Base-by-base conservation (phyloP, 2,797 vertebrate species). In the Psittacula derbiana region DNA sequence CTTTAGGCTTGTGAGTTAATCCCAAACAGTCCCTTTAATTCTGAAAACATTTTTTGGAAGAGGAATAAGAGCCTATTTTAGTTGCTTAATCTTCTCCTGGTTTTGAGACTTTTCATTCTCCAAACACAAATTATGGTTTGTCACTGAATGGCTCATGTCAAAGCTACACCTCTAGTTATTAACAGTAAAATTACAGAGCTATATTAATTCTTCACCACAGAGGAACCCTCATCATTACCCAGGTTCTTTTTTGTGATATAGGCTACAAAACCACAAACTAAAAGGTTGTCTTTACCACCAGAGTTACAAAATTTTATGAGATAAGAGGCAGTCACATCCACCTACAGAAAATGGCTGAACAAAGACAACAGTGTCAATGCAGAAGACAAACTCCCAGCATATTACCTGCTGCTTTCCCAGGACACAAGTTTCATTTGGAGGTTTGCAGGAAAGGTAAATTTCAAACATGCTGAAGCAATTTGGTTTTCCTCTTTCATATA, bases 1-100 rank as follows among this genome's bases (percentile, higher is more conserved):
- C 94, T 95, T 95, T 85, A 92, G 86, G 83, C 76, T 87, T 94
- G 40, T 73, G 66, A 93, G 50, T 85, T 97, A 95, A 95, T 95
- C 86, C 60, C 55, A 91, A 88, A 79, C 14, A 88, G 47, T 52
- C 23, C 30, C 64, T 82, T 90, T 85, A 92, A 94, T 95, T 93
- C 71, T 93, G 71, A 87, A 92, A 94, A 60, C 17, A 73, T 75
- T 88, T 91, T 91, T 84, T 62, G 21, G 55, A 84, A 90, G 50
- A 92, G 15, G 36, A 90, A 91, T 66, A 88, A 66, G 2, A 84
- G 5, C 6, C 40, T 55, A 43, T 88, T 94, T 94, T 71, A 80
- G 43, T 72, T 90, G 10, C 17, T 73, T 88, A 88, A 81, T 79
- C 6, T 2, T 12, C 6, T 4, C 4, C 18, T 79, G 27, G 47